Conservation (phyloP, 2,113 vertebrate genomes). For the Datnioides undecimradiatus region DNA sequence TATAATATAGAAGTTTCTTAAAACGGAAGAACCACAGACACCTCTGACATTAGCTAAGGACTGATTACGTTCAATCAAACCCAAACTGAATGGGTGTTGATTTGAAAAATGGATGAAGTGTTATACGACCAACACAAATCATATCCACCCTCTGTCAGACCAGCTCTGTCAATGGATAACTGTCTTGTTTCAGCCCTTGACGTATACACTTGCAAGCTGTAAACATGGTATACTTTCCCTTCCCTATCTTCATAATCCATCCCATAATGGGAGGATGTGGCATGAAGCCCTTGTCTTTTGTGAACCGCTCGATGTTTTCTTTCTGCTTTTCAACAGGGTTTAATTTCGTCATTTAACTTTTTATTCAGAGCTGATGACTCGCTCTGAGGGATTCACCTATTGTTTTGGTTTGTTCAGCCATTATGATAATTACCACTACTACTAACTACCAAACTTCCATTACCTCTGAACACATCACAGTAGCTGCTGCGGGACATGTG, state of each 20-base stretch:
- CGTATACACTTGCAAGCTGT: not conserved
- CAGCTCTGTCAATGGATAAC: not conserved
- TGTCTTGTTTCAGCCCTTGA: not conserved
- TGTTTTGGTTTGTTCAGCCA: not conserved
- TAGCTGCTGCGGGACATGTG: not conserved
- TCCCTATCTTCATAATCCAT: not conserved
- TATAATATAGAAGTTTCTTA: too few relatives aligned
- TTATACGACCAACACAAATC: not conserved
- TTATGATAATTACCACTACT: not conserved
- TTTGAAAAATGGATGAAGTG: too few relatives aligned
- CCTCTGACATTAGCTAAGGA: too few relatives aligned
- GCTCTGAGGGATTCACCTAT: too few relatives aligned
- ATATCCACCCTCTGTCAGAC: not conserved
- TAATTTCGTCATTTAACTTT: too few relatives aligned
- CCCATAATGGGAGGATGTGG: not conserved
- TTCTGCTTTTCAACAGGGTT: too few relatives aligned
- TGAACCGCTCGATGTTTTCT: too few relatives aligned
- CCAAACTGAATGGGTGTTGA: too few relatives aligned
- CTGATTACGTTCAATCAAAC: too few relatives aligned
- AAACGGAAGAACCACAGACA: too few relatives aligned
- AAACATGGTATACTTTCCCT: too few relatives aligned
- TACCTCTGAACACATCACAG: not conserved
- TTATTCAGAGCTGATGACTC: too few relatives aligned
- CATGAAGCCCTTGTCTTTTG: not conserved
- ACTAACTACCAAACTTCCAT: not conserved